Evolutionary conservation across 1,140 invertebrate species (phyloP).

Genomic region (Aradophagus sp.): DNA sequence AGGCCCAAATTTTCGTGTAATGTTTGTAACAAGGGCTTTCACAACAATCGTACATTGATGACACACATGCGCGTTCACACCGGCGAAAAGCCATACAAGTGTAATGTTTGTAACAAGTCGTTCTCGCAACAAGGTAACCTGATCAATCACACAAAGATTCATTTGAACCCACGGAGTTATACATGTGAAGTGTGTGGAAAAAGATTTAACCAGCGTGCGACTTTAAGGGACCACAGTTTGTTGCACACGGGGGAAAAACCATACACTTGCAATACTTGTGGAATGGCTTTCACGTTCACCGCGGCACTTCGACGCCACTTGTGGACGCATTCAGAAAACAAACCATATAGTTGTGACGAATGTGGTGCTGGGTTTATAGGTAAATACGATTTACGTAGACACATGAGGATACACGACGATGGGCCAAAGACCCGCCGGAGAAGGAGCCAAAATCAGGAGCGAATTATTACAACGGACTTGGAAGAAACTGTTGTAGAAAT

Average conservation of each 20-base stretch:
- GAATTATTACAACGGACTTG: slow-evolving; percentile 13
- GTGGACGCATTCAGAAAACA: slow-evolving; percentile 72
- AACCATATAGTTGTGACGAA: slow-evolving; percentile 73
- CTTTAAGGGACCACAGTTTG: slow-evolving; percentile 70
- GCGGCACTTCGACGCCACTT: slow-evolving; percentile 69
- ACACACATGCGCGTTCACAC: slow-evolving; percentile 80
- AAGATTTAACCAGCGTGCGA: slow-evolving; percentile 72
- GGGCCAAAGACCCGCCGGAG: slow-evolving; percentile 53
- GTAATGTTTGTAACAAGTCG: slow-evolving; percentile 72
- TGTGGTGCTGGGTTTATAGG: slow-evolving; percentile 70
- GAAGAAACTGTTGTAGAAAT: slow-evolving; percentile 42
- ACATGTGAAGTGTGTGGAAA: slow-evolving; percentile 75
- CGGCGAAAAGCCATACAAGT: slow-evolving; percentile 77
- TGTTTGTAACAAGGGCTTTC: slow-evolving; percentile 76
- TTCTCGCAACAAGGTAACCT: slow-evolving; percentile 78
- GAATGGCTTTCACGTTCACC: slow-evolving; percentile 70
- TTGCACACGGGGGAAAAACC: slow-evolving; percentile 76
- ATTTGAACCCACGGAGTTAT: slow-evolving; percentile 75
- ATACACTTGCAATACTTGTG: slow-evolving; percentile 73
- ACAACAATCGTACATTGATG: slow-evolving; percentile 69
- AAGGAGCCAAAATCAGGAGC: slow-evolving; percentile 31
- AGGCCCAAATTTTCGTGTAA: slow-evolving; percentile 73
- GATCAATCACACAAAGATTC: slow-evolving; percentile 77
- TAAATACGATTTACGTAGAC: slow-evolving; percentile 69
- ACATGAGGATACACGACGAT: slow-evolving; percentile 68